Conservation (phyloP, 2,888 invertebrate genomes). For the Caenorhabditis sp. region DNA sequence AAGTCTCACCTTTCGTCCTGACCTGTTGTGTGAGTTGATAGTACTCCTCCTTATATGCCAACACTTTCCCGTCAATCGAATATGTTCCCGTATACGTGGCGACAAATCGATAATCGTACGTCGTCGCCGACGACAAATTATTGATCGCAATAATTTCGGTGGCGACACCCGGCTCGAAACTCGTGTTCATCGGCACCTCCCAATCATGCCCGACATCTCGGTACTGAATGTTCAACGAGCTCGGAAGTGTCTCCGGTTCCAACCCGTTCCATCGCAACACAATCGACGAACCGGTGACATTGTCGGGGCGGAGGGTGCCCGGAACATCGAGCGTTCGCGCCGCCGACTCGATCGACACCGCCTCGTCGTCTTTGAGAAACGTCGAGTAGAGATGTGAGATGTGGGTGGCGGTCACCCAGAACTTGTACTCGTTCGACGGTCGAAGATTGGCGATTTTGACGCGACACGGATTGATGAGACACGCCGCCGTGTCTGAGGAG, state of each 20-base stretch:
- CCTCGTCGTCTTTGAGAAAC: constrained; percentile 64
- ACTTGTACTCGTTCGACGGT: constrained; percentile 66
- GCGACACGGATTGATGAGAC: constrained; percentile 63
- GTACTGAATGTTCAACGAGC: constrained; percentile 60
- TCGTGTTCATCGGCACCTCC: constrained; percentile 60
- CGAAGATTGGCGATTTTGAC: constrained; percentile 66
- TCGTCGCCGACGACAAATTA: constrained; percentile 61
- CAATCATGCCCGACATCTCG: constrained; percentile 57
- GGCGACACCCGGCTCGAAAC: constrained; percentile 55
- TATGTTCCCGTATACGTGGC: constrained; percentile 60
- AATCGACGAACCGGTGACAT: constrained; percentile 64
- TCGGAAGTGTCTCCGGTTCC: constrained; percentile 60
- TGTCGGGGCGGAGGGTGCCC: constrained; percentile 65
- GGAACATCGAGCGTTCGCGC: constrained; percentile 65
- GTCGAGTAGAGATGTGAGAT: constrained; percentile 59
- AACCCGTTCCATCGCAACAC: constrained; percentile 64
- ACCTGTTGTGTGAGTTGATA: constrained; percentile 63
- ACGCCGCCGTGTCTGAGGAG: constrained; percentile 59
- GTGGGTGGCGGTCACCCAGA: constrained; percentile 69
- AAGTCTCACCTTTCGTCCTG: constrained; percentile 63
- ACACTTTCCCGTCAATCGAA: constrained; percentile 41
- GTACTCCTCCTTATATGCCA: constrained; percentile 59
- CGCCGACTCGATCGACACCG: constrained; percentile 60
- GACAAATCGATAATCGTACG: constrained; percentile 68
- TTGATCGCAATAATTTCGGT: constrained; percentile 26